Evolutionary conservation across 2,113 vertebrate species (phyloP).

Genomic region (Eubucco bourcierii): DNA sequence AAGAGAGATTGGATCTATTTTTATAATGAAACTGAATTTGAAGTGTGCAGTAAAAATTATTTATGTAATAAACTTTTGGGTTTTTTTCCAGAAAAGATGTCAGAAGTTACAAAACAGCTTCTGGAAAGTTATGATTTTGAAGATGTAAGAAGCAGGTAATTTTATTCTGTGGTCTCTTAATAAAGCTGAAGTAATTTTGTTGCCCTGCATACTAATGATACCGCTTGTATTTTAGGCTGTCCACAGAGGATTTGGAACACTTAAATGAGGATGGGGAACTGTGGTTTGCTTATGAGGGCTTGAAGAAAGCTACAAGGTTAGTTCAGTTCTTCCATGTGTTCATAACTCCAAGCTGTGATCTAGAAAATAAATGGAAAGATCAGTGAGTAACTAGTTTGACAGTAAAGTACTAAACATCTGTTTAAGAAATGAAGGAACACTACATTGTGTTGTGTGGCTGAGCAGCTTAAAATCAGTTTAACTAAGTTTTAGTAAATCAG

Average conservation of each 20-base stretch:
- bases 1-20: not conserved
- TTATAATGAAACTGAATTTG: not conserved
- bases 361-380: not conserved
- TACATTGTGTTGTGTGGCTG: not conserved
- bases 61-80: not conserved
- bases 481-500: not conserved
- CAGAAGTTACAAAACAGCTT: conserved; percentile 84
- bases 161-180: not conserved
- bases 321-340: not conserved
- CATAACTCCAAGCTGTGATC: not conserved
- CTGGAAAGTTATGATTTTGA: conserved; percentile 85
- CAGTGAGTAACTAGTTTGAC: not conserved
- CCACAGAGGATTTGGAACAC: conserved; percentile 79
- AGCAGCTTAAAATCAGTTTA: not conserved
- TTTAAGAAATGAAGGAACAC: not conserved
- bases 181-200: not conserved
- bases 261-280: conserved; percentile 87
- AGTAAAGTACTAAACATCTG: not conserved
- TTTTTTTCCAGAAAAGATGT: conserved; percentile 83
- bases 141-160: conserved; percentile 84
- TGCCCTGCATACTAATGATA: not conserved
- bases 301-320: conserved; percentile 92
- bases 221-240: conserved; percentile 75
- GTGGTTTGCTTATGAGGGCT: conserved; percentile 84
- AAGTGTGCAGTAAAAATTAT: not conserved